phyloP scores from a whole-genome alignment of 1,140 invertebrate species.

The Megathymus violae region DNA sequence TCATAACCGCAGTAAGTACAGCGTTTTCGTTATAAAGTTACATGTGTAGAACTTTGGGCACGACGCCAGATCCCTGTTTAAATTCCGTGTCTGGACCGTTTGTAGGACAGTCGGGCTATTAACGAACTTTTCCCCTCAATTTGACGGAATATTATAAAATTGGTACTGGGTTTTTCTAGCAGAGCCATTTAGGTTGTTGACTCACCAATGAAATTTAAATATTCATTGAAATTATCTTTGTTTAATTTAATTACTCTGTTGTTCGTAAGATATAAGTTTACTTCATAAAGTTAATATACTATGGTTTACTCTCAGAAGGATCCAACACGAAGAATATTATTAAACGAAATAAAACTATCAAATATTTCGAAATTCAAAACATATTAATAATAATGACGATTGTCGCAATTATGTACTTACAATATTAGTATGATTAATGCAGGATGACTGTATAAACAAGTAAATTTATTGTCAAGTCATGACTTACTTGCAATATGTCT shows the following conservation, averaged over 20 bases:
- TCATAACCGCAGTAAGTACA: not conserved
- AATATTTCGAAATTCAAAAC: too few species aligned
- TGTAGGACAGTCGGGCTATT: constrained; percentile 31
- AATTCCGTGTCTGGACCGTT: constrained; percentile 18
- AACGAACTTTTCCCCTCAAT: constrained; percentile 18
- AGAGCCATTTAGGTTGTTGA: too few species aligned
- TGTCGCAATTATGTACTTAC: not conserved
- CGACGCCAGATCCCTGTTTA: constrained; percentile 1
- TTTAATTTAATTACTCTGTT: too few species aligned
- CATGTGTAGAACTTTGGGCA: not conserved
- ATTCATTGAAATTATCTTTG: too few species aligned
- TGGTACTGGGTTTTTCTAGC: too few species aligned
- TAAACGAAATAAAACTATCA: too few species aligned
- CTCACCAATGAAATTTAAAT: too few species aligned
- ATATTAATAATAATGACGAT: not conserved
- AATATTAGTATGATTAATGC: not conserved
- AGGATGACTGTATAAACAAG: constrained; percentile 1
- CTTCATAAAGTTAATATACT: too few species aligned
- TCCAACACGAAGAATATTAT: too few species aligned
- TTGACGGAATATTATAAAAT: too few species aligned
- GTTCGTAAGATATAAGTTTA: too few species aligned
- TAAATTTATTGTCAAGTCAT: not conserved
- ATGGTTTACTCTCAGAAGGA: too few species aligned
- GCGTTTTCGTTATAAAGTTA: constrained; percentile 14
- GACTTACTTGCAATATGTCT: constrained; percentile 87